A percentile compares a stretch with the other conserved stretches of the same genome.
Conservation (phyloP, 1,140 invertebrate genomes). For the Penaeus indicus region DNA sequence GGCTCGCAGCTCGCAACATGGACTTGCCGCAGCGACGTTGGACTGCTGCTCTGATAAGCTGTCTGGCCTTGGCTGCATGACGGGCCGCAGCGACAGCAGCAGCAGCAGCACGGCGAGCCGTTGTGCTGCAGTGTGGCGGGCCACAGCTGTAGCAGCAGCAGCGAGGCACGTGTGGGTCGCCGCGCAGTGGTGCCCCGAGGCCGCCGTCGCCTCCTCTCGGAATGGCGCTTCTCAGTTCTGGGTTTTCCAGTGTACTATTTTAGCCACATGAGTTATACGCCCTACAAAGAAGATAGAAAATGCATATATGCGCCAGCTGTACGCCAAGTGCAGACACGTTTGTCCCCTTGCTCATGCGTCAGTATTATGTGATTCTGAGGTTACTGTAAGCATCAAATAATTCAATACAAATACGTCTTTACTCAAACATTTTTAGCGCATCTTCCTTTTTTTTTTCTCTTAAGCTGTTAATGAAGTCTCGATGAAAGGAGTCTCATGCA, state of each 20-base stretch:
- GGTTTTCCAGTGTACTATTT: constrained; percentile 23
- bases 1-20: background rate
- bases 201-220: constrained; percentile 25
- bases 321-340: constrained; percentile 21
- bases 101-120: background rate
- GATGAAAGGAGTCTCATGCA: constrained; percentile 39
- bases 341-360: constrained; percentile 53
- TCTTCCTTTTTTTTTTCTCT: constrained; percentile 37
- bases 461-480: constrained; percentile 41
- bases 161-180: background rate
- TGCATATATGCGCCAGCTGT: constrained; percentile 9
- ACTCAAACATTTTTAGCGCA: constrained; percentile 28
- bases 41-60: too few relatives aligned
- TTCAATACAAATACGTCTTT: constrained; percentile 36
- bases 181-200: constrained; percentile 8
- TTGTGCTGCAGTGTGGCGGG: constrained; percentile 17
- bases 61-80: too few relatives aligned
- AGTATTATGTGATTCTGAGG: constrained; percentile 59
- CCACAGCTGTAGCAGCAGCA: constrained; percentile 35
- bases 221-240: background rate
- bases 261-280: constrained; percentile 40
- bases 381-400: constrained; percentile 50
- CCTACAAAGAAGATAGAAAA: background rate
- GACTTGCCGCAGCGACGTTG: background rate
- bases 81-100: too few relatives aligned